Percentiles rank a stretch among this genome's conserved stretches.
Conservation (phyloP, 2,113 vertebrate genomes). For the Larimichthys crocea region DNA sequence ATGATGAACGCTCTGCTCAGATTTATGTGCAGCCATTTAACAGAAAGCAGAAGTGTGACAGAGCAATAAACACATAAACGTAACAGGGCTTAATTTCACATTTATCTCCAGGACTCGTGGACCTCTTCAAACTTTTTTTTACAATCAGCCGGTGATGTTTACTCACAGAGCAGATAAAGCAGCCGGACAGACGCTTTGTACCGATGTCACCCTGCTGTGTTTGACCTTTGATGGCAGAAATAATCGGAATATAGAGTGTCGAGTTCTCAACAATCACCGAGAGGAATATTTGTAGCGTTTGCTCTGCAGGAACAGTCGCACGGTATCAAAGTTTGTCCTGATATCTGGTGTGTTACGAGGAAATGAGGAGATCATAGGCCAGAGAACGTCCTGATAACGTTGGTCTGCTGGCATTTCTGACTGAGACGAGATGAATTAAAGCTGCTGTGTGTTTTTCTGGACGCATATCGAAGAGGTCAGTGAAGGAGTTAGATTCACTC, state of each 20-base stretch:
- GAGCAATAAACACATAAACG: not conserved
- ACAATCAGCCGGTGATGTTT: not conserved
- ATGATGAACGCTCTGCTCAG: not conserved
- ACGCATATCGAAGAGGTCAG: too few relatives aligned
- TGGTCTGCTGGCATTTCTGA: too few relatives aligned
- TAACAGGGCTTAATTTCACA: not conserved
- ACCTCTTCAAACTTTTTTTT: slow-evolving; percentile 7
- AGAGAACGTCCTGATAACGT: too few relatives aligned
- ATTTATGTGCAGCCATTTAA: not conserved
- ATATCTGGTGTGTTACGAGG: not conserved
- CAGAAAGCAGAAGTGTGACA: not conserved
- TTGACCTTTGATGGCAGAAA: not conserved
- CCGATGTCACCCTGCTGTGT: not conserved
- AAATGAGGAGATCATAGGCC: not conserved
- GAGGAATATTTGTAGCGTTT: not conserved
- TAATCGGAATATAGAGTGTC: not conserved
- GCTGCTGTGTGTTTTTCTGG: too few relatives aligned
- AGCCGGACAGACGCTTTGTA: too few relatives aligned
- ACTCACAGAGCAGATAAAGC: not conserved
- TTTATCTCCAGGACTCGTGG: not conserved
- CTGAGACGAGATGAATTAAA: too few relatives aligned
- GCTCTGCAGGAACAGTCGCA: not conserved
- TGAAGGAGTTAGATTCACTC: too few relatives aligned
- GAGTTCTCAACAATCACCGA: not conserved
- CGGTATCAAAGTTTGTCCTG: not conserved